A percentile compares a stretch with the other conserved stretches of the same genome.
These are phyloP conservation scores for Gordius sp. DNA, from an alignment of 2,888 invertebrate species.

Conservation along the genomic window DNA sequence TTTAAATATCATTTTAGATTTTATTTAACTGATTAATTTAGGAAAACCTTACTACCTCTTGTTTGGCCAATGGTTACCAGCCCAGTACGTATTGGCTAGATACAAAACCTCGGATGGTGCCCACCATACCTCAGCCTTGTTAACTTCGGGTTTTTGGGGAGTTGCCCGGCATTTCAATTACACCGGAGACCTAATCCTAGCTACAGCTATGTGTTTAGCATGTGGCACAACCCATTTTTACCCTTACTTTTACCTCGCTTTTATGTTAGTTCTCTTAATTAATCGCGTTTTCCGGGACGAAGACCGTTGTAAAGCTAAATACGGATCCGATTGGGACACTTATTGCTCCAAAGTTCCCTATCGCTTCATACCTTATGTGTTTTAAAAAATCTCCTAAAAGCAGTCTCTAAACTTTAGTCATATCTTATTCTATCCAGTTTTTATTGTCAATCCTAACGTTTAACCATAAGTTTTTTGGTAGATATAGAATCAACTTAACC, in stretches of 20 bases:
- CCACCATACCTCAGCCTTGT: conserved; percentile 28
- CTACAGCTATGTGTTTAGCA: conserved; percentile 4
- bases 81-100: conserved; percentile 21
- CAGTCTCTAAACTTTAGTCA: too few species aligned
- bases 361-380: conserved; percentile 34
- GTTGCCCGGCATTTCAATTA: conserved; percentile 37
- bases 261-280: conserved; percentile 30
- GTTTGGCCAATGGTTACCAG: background rate
- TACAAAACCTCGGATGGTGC: conserved; percentile 27
- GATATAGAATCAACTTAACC: too few species aligned
- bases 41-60: too few species aligned
- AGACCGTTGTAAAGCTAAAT: conserved; percentile 35
- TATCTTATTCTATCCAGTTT: too few species aligned
- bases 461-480: too few species aligned
- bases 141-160: conserved; percentile 37
- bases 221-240: conserved; percentile 26
- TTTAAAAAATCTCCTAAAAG: conserved; percentile 23
- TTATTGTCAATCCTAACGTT: too few species aligned
- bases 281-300: conserved; percentile 36
- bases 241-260: conserved; percentile 33
- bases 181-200: conserved; percentile 23
- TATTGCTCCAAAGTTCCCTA: conserved; percentile 34
- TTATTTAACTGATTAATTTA: too few species aligned
- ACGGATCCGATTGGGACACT: conserved; percentile 33
- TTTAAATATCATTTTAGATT: too few species aligned